Conservation (phyloP, 2,888 invertebrate species). For the Tanypteryx hageni region DNA sequence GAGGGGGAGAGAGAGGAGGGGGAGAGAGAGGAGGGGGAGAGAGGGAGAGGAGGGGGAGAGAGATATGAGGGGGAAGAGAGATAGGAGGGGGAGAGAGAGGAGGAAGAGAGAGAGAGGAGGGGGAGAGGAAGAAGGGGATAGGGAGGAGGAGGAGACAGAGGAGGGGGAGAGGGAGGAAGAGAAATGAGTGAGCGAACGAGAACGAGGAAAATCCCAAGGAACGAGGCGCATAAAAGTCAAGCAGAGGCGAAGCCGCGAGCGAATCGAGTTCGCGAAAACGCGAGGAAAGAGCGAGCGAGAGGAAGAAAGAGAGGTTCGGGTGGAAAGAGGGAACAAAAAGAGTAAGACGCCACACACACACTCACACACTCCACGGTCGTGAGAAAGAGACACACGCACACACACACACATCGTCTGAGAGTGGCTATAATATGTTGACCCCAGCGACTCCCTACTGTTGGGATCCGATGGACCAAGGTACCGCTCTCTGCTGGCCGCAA, state of each 20-base stretch:
- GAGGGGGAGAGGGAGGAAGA: not conserved
- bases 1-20: not conserved
- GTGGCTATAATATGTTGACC: constrained; percentile 47
- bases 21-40: not conserved
- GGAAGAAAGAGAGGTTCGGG: not conserved
- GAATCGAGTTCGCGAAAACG: not conserved
- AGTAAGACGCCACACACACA: not conserved
- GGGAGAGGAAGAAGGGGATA: not conserved
- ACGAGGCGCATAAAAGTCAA: too few species aligned
- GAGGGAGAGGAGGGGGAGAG: not conserved
- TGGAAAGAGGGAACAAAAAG: not conserved
- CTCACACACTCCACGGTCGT: too few species aligned
- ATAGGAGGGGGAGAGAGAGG: not conserved
- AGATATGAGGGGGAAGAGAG: too few species aligned
- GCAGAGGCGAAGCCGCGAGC: not conserved
- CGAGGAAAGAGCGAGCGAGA: not conserved
- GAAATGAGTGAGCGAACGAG: too few species aligned
- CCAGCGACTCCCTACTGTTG: constrained; percentile 29
- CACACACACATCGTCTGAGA: not conserved
- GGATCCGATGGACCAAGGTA: not conserved
- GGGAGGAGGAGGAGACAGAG: not conserved
- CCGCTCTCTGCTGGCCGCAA: constrained; percentile 19
- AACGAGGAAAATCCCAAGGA: too few species aligned
- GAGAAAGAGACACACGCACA: not conserved
- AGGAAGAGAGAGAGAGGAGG: not conserved